These are phyloP conservation scores for Myripristis jacobus DNA, from an alignment of 2,797 vertebrate genomes.

Conservation along the genomic window DNA sequence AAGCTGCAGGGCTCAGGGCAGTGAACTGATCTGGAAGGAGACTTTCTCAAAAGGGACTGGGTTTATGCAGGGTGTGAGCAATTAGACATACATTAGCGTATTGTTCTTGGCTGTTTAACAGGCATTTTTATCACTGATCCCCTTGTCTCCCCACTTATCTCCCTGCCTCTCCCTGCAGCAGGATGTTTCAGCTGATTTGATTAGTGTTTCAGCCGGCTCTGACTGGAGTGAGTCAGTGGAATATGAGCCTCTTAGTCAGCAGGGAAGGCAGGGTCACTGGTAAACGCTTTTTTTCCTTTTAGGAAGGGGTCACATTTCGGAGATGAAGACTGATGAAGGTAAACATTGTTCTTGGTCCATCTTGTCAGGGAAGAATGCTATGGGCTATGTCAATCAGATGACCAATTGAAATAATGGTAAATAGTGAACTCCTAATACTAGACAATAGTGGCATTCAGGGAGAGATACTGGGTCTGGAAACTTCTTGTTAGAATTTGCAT, in stretches of 20 bases:
- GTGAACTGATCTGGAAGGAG: slow-evolving; percentile 5
- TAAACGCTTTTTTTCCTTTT: slow-evolving; percentile 31
- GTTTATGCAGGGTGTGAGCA: slow-evolving; percentile 31
- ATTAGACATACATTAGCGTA: slow-evolving; percentile 31
- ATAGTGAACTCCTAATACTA: slow-evolving; percentile 65
- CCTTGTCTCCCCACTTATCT: slow-evolving; percentile 33
- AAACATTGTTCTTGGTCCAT: slow-evolving; percentile 78
- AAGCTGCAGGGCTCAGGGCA: slow-evolving; percentile 4
- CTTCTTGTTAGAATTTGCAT: slow-evolving; percentile 31
- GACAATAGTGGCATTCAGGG: slow-evolving; percentile 75
- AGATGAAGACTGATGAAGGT: slow-evolving; percentile 73
- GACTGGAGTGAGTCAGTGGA: slow-evolving; percentile 49
- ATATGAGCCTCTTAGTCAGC: slow-evolving; percentile 56
- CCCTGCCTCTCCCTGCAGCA: slow-evolving; percentile 26
- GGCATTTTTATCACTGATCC: slow-evolving; percentile 37
- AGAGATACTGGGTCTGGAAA: slow-evolving; percentile 42
- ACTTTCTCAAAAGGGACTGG: neutral
- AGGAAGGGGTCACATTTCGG: slow-evolving; percentile 14
- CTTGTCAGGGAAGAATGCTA: slow-evolving; percentile 69
- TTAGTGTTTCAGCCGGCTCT: slow-evolving; percentile 36
- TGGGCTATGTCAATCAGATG: slow-evolving; percentile 53
- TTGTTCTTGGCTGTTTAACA: slow-evolving; percentile 33
- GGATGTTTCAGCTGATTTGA: slow-evolving; percentile 45
- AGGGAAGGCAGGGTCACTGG: slow-evolving; percentile 51
- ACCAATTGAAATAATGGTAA: slow-evolving; percentile 60